These are phyloP conservation scores for Halichondria panicea DNA, from an alignment of 37 sponge, comb jelly and placozoan genomes.

Conservation along the genomic window DNA sequence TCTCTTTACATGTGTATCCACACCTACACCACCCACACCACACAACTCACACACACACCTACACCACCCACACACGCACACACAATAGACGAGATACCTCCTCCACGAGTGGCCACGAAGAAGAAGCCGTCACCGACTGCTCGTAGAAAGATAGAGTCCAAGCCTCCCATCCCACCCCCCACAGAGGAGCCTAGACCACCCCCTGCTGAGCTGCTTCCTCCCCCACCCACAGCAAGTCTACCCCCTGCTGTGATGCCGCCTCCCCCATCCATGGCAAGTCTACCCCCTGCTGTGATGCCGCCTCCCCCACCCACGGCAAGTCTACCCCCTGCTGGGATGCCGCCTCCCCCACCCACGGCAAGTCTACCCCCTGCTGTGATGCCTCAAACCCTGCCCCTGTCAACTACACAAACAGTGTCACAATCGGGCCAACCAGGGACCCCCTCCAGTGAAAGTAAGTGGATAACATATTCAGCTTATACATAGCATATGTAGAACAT, in stretches of 20 bases:
- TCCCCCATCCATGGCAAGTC: background rate
- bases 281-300: slow-evolving; percentile 2
- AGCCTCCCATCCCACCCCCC: too few relatives aligned
- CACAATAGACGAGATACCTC: background rate
- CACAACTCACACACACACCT: background rate
- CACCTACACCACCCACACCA: too few relatives aligned
- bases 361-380: background rate
- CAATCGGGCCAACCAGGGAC: too few relatives aligned
- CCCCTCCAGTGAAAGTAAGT: too few relatives aligned
- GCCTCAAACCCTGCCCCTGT: background rate
- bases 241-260: background rate
- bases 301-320: background rate
- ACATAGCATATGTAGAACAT: too few relatives aligned
- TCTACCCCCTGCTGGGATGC: background rate
- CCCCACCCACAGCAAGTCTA: background rate
- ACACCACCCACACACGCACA: background rate
- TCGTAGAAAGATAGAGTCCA: too few relatives aligned
- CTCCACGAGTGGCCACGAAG: background rate
- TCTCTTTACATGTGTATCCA: too few relatives aligned
- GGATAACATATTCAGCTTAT: too few relatives aligned
- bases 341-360: background rate
- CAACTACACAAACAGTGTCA: slow-evolving; percentile 4
- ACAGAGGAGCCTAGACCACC: background rate
- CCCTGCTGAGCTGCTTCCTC: background rate
- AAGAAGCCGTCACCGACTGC: background rate